Evolutionary conservation across 2,797 vertebrate species (phyloP).

Genomic region (Myioborus miniatus): DNA sequence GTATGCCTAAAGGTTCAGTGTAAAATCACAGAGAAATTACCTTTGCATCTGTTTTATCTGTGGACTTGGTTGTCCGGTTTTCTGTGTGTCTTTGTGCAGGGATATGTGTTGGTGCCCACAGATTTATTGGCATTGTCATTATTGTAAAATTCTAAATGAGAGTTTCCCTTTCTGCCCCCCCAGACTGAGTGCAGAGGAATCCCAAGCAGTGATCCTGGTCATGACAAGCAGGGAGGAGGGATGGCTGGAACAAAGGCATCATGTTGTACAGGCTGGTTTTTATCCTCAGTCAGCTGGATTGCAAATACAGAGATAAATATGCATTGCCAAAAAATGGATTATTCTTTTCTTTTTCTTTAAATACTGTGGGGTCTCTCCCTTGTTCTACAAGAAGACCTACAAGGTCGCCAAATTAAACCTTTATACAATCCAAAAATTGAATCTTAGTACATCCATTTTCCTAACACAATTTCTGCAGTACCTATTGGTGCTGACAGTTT

Average conservation of each 20-base stretch:
- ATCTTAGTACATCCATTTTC: slow-evolving; percentile 81
- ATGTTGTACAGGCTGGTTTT: background rate
- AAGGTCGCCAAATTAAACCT: slow-evolving; percentile 81
- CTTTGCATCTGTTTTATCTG: background rate
- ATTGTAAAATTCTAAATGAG: background rate
- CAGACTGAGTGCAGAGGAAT: rapidly evolving
- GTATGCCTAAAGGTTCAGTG: background rate
- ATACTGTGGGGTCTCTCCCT: slow-evolving; percentile 39
- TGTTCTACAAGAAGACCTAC: slow-evolving; percentile 54
- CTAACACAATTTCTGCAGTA: slow-evolving; percentile 79
- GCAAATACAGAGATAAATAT: slow-evolving; percentile 31
- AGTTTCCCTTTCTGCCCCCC: background rate
- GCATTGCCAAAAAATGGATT: background rate
- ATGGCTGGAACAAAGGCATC: background rate
- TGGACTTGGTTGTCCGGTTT: background rate
- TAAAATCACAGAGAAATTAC: background rate
- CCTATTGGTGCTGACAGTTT: slow-evolving; percentile 82
- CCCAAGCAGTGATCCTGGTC: background rate
- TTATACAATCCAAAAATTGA: slow-evolving; percentile 79
- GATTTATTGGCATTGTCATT: background rate
- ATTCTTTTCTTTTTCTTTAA: slow-evolving; percentile 45
- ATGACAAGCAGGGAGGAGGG: background rate
- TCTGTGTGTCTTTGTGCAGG: background rate
- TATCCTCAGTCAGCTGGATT: background rate
- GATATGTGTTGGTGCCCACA: background rate